These are phyloP conservation scores for Saccostrea echinata DNA, from an alignment of 1,140 invertebrate genomes.

Conservation along the genomic window DNA sequence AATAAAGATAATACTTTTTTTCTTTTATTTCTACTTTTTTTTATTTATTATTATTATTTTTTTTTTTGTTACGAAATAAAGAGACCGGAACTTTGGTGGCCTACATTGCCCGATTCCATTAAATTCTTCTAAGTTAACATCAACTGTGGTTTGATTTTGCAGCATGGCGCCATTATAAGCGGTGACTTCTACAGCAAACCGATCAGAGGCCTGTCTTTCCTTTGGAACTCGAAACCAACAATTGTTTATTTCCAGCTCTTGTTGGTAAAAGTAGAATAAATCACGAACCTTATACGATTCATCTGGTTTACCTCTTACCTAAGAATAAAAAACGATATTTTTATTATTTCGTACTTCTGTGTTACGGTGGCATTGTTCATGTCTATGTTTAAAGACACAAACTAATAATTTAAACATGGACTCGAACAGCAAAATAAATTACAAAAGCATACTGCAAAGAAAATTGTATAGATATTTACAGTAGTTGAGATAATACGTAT, in stretches of 20 bases:
- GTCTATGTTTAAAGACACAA: too few species aligned
- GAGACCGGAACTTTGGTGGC: neutral
- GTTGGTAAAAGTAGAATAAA: slow-evolving; percentile 11
- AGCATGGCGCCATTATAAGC: slow-evolving; percentile 46
- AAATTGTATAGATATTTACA: too few species aligned
- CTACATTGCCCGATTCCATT: slow-evolving; percentile 34
- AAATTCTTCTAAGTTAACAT: neutral
- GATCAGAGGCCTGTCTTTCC: neutral
- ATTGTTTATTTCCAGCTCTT: slow-evolving; percentile 40
- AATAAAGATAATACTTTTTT: too few species aligned
- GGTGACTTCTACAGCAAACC: neutral
- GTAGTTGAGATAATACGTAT: too few species aligned
- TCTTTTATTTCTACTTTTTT: too few species aligned
- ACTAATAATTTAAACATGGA: too few species aligned
- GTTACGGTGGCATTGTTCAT: too few species aligned
- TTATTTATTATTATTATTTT: too few species aligned
- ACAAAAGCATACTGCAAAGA: too few species aligned
- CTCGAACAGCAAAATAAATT: too few species aligned
- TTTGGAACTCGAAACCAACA: slow-evolving; percentile 44
- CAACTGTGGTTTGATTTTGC: neutral
- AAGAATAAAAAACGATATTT: neutral
- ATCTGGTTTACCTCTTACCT: neutral
- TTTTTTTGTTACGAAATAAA: too few species aligned
- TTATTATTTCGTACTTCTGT: too few species aligned
- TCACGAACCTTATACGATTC: neutral